Base-by-base conservation (phyloP, 1,140 invertebrate genomes). In the Diploscapter pachys region DNA sequence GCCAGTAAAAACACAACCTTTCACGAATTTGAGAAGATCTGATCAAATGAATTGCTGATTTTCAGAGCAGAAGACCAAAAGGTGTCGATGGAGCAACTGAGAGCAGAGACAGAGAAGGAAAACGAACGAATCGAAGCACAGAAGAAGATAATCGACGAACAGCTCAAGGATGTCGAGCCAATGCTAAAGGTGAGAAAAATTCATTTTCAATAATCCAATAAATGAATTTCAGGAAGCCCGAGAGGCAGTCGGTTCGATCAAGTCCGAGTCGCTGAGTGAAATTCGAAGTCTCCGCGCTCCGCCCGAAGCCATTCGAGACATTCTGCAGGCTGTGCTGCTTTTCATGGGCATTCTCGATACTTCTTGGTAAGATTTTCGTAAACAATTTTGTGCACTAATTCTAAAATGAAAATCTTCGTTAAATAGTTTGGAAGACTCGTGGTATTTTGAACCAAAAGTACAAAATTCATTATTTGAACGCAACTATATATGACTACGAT, bases 261-360 rank as follows among this genome's bases (percentile, higher is more conserved):
- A 95, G 84, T 89, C 93, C 0, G 95, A 98, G 83, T 90, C 95
- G 0, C 87, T 99, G 4, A 92, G 93, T 8, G 97, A 99, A 88
- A 95, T 99, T 51, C 90, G 95, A 69, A 95, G 95, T 0, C 86
- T 99, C 50, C 89, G 97, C 79, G 96, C 96, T 0, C 97, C 97
- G 0, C 96, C 97, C 0, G 94, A 97, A 75, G 90, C 95, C 0
- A 96, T 99, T 55, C 88, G 95, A 51, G 96, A 99, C 83, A 96
- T 99, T 78, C 86, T 99, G 2, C 67, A 99, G 87, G 96, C 94
- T 31, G 96, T 99, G 57, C 87, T 99, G 2, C 88, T 93, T n/a
- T 87, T 99, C 5, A 98, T 99, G 95, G 96, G 96, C 6, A 96
- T 95, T 71, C 91, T 92, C 65, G 97, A 99, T 86, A 98, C 95